Base-by-base conservation (phyloP, 2,797 vertebrate species). In the Acanthurus leucopareius region DNA sequence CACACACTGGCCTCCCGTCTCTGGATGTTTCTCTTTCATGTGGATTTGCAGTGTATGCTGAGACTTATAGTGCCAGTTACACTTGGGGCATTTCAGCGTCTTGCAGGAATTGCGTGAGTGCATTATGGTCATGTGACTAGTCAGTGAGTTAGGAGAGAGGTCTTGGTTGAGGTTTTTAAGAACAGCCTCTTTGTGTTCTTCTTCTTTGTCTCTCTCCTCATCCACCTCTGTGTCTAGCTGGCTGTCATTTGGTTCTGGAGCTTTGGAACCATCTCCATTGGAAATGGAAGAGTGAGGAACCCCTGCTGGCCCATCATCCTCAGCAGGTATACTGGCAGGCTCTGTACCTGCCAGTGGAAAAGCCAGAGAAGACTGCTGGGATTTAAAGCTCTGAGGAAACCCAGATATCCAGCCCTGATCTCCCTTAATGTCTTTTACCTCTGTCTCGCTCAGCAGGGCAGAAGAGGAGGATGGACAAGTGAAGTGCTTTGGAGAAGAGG, bases 51-150 rank as follows among this genome's bases (percentile, higher is more conserved):
- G 95, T 1, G 98, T 99, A 93, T 99, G 98, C 95, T 99, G 98
- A 94, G 99, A 99, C 95, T 99, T 99, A 86, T 99, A 99, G 96
- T 99, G 98, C 98, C 98, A 99, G 95, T 99, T 99, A 93, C 98
- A 99, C 95, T 99, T 99, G 92, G 98, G 98, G 94, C 98, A 99
- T 96, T 99, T 99, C 83, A 99, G 97, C 2, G 98, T 99, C 95
- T 99, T 99, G 89, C 98, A 99, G 32, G 98, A 99, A 94, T 99
- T 99, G 69, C 98, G 97, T 52, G 98, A 99, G 95, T 99, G 98
- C 96, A 98, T 97, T 96, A 98, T 97, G 92, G 97, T 97, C 96
- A 98, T 97, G 94, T 99, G 94, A 90, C 91, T 94, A 45, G 90
- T 94, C 85, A 95, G 96, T 88, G 97, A 95, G 89, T 93, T 85